Base-by-base conservation (phyloP, 1,140 invertebrate species). In the Drosophila pseudoananassae region DNA sequence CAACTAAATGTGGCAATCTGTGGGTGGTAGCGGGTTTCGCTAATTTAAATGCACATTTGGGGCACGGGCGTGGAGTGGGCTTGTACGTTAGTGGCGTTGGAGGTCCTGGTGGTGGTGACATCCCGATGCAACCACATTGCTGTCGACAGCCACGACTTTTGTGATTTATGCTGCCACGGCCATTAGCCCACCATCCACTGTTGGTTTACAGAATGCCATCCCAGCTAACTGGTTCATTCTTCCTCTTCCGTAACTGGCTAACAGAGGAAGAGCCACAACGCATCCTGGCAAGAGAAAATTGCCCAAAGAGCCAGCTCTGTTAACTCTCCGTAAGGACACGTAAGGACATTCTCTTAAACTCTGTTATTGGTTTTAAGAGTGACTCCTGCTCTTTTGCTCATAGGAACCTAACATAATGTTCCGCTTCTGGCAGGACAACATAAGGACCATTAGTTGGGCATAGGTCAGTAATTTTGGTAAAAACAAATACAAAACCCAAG, bases 1-100 rank as follows among this genome's bases (percentile, higher is more conserved):
- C 27, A 46, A 23, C 17, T 14, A 60, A 43, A 25, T 61, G 40
- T 29, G 55, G 50, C n/a, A 36, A 43, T 15, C 14, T 15, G 14
- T 43, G 15, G 45, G 31, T 4, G 7, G n/a, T 27, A n/a, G 47
- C 12, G 12, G n/a, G 43, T 46, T 46, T 25, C 60, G 83, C 82
- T 88, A 87, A 88, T 87, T 87, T 88, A 88, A 87, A 87, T 87
- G 82, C 83, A 88, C 82, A 87, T 87, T 87, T 87, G 82, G 82
- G 82, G 33, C 82, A 88, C 66, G 52, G 33, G 43, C 36, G 46
- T n/a, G 20, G 27, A 15, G 17, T 45, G 54, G n/a, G 14, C 12
- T 9, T 47, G 10, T 14, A 3, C 10, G 25, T 3, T 29, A 10
- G 33, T 15, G 14, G 12, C 10, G 14, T 15, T 20, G 7, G 43